Evolutionary conservation across 2,113 vertebrate species (phyloP), one percentile per base, ranked within the genome.

Genomic region (Eublepharis macularius): DNA sequence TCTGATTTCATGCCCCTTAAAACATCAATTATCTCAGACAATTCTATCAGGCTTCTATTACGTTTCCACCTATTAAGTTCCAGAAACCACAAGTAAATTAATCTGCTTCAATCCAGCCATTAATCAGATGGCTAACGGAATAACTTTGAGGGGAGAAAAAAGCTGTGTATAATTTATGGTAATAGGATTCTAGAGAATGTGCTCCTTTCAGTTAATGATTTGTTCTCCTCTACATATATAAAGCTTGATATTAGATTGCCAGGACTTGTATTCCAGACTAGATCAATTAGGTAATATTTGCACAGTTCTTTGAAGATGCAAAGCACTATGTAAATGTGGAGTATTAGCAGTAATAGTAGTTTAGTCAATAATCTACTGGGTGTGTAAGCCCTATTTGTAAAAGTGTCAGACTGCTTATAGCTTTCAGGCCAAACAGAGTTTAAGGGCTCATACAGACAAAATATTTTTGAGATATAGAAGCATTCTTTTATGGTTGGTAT

Each of bases 71-170:
- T 90, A 89, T 86, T 92, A 84, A 90, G 90, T 95, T 95, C 93
- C 89, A 94, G 89, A 94, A 95, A 92, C 91, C 82, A 81, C 88
- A 92, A 92, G 69, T 87, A 92, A 95, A 95, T 95, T 94, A 94
- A 91, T 90, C 82, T 92, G 57, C 79, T 91, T 91, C 83, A 88
- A 85, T 92, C 89, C 90, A 92, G 70, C 84, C 94, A 84, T 93
- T 93, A 94, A 93, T 93, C 93, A 94, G 91, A 91, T 80, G 89
- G 92, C 86, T 83, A 82, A 93, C 90, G 82, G 93, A 94, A 87
- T 93, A 92, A 88, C 80, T 85, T 91, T 9, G 91, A 93, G 86
- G 82, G 70, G 84, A 79, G 84, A 51, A 81, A 88, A 87, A 86
- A 54, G 13, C 79, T 26, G 26, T 13, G 70, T 83, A 81, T 95